Conservation (phyloP, 2,113 vertebrate genomes). For the Pelmatolapia mariae region DNA sequence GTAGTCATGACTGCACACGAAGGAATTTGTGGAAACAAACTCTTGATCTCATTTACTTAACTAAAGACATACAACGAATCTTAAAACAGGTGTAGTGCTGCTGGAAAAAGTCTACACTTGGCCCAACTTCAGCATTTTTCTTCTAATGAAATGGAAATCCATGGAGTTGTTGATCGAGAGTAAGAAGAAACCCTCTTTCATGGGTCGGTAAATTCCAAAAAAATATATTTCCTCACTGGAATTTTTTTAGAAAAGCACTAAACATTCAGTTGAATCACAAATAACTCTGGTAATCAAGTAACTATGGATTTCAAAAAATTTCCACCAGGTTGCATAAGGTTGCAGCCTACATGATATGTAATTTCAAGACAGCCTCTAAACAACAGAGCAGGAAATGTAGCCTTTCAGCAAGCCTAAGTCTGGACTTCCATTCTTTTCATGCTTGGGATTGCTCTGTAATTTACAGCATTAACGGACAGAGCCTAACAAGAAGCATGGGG, state of each 20-base stretch:
- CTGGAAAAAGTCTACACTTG: neutral
- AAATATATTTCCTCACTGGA: neutral
- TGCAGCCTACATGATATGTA: neutral
- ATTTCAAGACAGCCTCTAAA: neutral
- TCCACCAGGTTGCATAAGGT: neutral
- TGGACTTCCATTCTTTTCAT: constrained; percentile 41
- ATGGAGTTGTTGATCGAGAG: neutral
- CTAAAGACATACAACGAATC: neutral
- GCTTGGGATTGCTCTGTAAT: constrained; percentile 25
- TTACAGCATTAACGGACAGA: constrained; percentile 28
- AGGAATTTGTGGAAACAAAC: neutral
- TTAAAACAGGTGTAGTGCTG: neutral
- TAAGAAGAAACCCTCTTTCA: neutral
- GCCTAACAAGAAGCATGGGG: neutral
- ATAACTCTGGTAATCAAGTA: neutral
- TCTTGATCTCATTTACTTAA: neutral
- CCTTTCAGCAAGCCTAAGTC: constrained; percentile 4
- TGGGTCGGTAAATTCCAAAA: neutral
- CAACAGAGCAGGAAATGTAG: neutral
- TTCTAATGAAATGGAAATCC: neutral
- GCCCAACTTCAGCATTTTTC: neutral
- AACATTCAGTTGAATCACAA: neutral
- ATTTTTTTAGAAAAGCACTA: neutral
- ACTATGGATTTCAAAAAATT: neutral
- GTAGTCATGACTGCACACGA: neutral